Conservation (phyloP, 2,888 invertebrate species). For the Adelphocoris suturalis region DNA sequence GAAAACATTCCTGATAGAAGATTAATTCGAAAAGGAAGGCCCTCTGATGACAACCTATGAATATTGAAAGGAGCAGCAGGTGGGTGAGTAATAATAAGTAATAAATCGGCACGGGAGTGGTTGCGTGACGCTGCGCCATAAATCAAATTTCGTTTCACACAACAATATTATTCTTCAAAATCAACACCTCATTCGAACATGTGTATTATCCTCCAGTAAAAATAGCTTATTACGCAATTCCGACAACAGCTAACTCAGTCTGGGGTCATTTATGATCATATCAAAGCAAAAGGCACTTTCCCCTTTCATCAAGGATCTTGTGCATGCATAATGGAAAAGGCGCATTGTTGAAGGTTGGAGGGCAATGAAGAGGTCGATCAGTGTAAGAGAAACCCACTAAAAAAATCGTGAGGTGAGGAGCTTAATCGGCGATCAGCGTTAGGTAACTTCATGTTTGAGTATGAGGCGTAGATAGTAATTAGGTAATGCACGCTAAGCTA, state of each 20-base stretch:
- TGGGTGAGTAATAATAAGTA: constrained; percentile 29
- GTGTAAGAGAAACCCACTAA: constrained; percentile 8
- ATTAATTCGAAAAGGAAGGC: no score
- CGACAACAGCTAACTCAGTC: neutral
- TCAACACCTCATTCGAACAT: constrained; percentile 43
- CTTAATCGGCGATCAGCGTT: constrained; percentile 41
- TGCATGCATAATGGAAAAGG: constrained; percentile 50
- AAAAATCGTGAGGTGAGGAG: constrained; percentile 46
- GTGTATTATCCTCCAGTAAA: constrained; percentile 25
- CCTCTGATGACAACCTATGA: neutral
- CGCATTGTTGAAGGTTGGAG: constrained; percentile 37
- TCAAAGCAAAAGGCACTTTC: constrained; percentile 42
- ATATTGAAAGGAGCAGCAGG: constrained; percentile 53
- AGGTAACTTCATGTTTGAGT: constrained; percentile 33
- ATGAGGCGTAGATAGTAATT: constrained; percentile 24
- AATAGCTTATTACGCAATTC: constrained; percentile 41
- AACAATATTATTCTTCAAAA: constrained; percentile 3
- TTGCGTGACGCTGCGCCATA: constrained; percentile 30
- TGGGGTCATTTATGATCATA: constrained; percentile 23
- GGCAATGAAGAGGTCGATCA: constrained; percentile 26
- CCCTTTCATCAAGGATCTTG: constrained; percentile 26
- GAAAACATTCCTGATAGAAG: no score
- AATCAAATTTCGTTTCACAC: constrained; percentile 41
- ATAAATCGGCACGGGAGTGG: neutral
- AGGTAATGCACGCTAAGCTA: neutral